Evolutionary conservation across 2,888 invertebrate species (phyloP), one percentile per base, ranked within the genome.

Genomic region (Zaprionus lineosus): DNA sequence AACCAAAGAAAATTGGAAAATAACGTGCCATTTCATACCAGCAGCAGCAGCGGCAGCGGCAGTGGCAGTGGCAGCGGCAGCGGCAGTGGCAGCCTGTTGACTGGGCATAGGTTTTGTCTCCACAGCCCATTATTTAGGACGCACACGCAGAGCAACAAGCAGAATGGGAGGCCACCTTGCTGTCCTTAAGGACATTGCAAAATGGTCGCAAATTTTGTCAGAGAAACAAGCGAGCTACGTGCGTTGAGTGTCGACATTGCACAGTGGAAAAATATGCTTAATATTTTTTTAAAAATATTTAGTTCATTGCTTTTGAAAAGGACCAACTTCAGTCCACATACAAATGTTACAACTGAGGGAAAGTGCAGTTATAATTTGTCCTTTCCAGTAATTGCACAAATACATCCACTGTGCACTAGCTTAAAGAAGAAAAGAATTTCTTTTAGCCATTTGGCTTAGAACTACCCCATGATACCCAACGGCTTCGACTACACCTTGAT

Each of bases 401-500:
- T 39, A 18, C 6, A 2, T 21, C 48, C 63, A 69, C 41, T 41
- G 69, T 50, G 24, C 31, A 8, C 7, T 3, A 37, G 28, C 52
- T 55, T 36, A n/a, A 5, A n/a, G 12, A n/a, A n/a, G n/a, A n/a
- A n/a, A n/a, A n/a, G 36, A 31, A 43, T 31, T 64, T 43, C 16
- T n/a, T 24, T 56, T 67, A 72, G 36, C 56, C 57, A 57, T 73
- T 69, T 69, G 39, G 46, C 41, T 33, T 29, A 60, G 52, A 56
- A 50, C 57, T 36, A 48, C 18, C 12, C 33, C 19, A 36, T 57
- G 56, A 51, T n/a, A n/a, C n/a, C 71, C 57, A 39, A 41, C 21
- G 57, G 55, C 50, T 62, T 58, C 60, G 74, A 63, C 72, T 68
- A 59, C 68, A 71, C 68, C 83, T 71, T 82, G 77, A 78, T 84